Base-by-base conservation (phyloP, 2,888 invertebrate species). In the Papilio gigon region DNA sequence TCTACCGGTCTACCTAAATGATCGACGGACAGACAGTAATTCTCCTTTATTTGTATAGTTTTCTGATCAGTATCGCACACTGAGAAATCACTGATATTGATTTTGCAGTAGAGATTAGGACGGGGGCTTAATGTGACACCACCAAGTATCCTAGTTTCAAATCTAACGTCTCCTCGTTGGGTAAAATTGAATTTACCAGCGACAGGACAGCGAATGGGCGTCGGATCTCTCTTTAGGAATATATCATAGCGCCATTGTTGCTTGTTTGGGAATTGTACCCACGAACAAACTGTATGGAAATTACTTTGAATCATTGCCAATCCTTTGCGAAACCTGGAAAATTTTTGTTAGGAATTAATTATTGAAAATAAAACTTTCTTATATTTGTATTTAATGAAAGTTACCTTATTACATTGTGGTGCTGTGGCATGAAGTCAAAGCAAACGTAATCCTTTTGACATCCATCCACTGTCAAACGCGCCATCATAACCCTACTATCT, bases 391-490 rank as follows among this genome's bases (percentile, higher is more conserved):
- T 3, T 47, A 30, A 53, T 14, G 25, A 56, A 44, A 61, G 9
- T 72, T 80, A 91, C 92, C 92, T 93, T 76, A 99, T 98, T 70
- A 99, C 93, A 84, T 98, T 99, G 84, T 98, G 98, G 92, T 99
- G 98, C 68, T 97, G 95, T 0, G 98, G 97, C 63, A 98, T 95
- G 84, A 99, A 98, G 83, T 99, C 98, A 78, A 98, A 98, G 82
- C 99, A 99, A 8, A 98, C 95, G 83, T 97, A 99, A 94, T 99
- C 99, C 80, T 98, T 98, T 89, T 99, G 99, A 86, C 98, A 94
- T 68, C 98, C 98, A 84, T 99, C 99, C 0, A 99, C 98, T 0
- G 98, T 98, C 9, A 99, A 94, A 70, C 98, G 94, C 0, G 99
- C 98, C 97, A 99, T 98, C 96, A 99, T 97, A 68, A 97, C 96